Conservation (phyloP, 1,140 invertebrate genomes). For the Brachionus manjavacas region DNA sequence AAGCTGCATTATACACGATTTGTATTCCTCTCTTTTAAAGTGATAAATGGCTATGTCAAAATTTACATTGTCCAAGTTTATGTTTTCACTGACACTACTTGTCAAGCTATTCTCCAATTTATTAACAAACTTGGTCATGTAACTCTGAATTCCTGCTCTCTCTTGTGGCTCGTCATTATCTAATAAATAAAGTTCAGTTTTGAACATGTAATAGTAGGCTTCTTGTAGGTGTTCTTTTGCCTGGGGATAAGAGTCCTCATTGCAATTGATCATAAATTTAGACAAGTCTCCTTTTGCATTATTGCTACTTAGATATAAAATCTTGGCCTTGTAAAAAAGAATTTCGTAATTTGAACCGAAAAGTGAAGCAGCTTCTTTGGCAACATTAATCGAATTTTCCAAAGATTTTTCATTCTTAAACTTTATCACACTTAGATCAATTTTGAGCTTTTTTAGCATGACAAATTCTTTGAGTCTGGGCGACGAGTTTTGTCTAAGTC, state of each 20-base stretch:
- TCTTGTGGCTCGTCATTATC: background rate
- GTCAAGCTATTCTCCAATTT: background rate
- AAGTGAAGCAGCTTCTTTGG: background rate
- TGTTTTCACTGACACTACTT: background rate
- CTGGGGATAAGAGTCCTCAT: background rate
- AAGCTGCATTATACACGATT: background rate
- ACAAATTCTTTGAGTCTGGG: background rate
- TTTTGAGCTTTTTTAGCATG: background rate
- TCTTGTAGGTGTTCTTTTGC: background rate
- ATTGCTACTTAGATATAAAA: background rate
- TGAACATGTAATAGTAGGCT: background rate
- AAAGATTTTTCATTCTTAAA: conserved; percentile 19
- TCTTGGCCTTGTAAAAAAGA: background rate
- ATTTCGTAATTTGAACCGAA: background rate
- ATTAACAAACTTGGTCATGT: background rate
- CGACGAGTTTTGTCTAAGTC: background rate
- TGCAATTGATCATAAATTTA: background rate
- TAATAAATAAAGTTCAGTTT: background rate
- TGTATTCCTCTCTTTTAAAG: background rate
- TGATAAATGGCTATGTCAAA: background rate
- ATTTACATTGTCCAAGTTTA: background rate
- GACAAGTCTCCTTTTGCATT: background rate
- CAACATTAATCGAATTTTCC: background rate
- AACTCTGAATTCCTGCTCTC: background rate
- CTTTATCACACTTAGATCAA: background rate